Conservation (phyloP, 2,797 vertebrate genomes). For the Mionectes olivaceus region DNA sequence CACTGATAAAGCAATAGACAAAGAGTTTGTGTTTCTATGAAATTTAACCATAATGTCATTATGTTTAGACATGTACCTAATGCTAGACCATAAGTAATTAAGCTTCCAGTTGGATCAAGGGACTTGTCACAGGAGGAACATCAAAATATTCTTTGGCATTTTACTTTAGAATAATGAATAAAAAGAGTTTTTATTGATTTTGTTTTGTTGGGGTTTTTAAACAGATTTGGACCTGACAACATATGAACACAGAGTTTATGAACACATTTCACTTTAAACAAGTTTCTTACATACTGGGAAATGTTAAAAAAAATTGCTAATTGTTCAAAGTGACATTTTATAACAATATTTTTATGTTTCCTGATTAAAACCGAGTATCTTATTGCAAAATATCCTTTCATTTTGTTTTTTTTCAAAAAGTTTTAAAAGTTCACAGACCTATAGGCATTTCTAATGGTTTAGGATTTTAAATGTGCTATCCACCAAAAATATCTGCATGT, state of each 20-base stretch:
- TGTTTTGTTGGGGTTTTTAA: neutral
- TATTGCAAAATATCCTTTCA: neutral
- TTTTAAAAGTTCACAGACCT: neutral
- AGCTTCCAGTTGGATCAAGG: neutral
- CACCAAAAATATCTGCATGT: neutral
- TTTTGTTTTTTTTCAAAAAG: neutral
- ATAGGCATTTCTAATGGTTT: neutral
- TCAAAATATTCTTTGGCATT: neutral
- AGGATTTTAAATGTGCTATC: neutral
- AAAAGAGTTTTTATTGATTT: neutral
- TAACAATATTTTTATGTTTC: neutral
- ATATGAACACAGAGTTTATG: neutral
- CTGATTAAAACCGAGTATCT: neutral
- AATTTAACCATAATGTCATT: neutral
- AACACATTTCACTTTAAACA: neutral
- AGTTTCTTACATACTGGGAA: neutral
- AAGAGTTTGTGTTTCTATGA: neutral
- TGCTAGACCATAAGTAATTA: neutral
- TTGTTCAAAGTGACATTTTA: neutral
- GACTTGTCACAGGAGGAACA: neutral
- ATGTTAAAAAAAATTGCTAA: neutral
- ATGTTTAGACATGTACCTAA: neutral
- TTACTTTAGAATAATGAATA: neutral
- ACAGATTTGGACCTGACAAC: neutral
- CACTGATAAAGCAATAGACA: neutral